Percentiles rank a stretch among this genome's conserved stretches.
Evolutionary conservation across 2,113 vertebrate species (phyloP).

Genomic region (Callaeas wilsoni): DNA sequence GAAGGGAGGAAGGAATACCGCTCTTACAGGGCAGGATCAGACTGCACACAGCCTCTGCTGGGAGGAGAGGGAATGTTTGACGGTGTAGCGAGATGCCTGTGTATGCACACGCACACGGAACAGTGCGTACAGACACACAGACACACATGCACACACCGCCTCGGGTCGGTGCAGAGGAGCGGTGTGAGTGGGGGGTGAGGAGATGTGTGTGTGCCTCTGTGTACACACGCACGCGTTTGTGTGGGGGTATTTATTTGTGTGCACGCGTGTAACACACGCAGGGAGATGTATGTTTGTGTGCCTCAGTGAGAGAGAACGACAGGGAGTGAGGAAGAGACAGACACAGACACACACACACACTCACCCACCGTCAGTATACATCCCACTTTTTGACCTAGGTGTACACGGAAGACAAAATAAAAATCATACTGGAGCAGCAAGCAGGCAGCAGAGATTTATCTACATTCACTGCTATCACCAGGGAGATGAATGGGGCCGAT

Average conservation of each 20-base stretch:
- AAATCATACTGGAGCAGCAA: slow-evolving; percentile 77
- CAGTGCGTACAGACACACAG: slow-evolving; percentile 13
- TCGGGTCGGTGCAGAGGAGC: neutral
- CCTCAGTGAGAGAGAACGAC: neutral
- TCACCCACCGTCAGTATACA: slow-evolving; percentile 11
- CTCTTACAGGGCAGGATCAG: slow-evolving; percentile 40
- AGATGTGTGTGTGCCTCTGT: neutral
- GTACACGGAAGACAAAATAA: slow-evolving; percentile 75
- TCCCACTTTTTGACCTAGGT: slow-evolving; percentile 76
- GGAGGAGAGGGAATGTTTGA: slow-evolving; percentile 65
- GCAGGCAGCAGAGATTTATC: slow-evolving; percentile 83
- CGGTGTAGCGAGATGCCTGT: slow-evolving; percentile 33
- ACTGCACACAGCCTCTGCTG: slow-evolving; percentile 68
- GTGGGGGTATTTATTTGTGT: neutral
- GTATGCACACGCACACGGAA: slow-evolving; percentile 30
- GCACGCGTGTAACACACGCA: neutral
- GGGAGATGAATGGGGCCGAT: slow-evolving; percentile 86
- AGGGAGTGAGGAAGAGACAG: neutral
- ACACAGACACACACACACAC: slow-evolving; percentile 6
- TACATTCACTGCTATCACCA: slow-evolving; percentile 85
- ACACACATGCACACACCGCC: neutral
- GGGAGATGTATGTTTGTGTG: neutral
- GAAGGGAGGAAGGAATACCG: slow-evolving; percentile 40
- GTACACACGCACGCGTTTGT: neutral
- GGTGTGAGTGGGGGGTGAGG: neutral